These are phyloP conservation scores for Riptortus pedestris DNA, from an alignment of 1,140 invertebrate species.

Conservation along the genomic window DNA sequence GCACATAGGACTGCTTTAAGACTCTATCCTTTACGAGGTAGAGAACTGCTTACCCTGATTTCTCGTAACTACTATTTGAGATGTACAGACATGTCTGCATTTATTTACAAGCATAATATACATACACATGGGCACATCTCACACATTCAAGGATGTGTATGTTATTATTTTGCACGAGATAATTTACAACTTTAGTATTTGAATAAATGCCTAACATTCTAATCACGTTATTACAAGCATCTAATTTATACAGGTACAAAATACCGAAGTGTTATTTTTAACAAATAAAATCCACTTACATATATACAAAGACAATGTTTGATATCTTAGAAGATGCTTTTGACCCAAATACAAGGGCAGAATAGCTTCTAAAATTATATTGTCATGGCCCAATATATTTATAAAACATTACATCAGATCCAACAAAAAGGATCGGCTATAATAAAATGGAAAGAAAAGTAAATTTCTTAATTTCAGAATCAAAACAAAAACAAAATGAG, in stretches of 20 bases:
- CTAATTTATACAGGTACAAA: constrained; percentile 8
- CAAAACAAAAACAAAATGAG: background rate
- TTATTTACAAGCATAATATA: background rate
- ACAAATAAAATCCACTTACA: constrained; percentile 9
- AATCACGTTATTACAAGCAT: background rate
- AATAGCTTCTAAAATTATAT: constrained; percentile 12
- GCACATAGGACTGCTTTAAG: background rate
- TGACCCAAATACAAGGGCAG: background rate
- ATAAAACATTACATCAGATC: background rate
- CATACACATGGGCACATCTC: background rate
- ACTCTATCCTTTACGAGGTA: background rate
- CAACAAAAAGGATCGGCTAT: background rate
- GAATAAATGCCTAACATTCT: constrained; percentile 4
- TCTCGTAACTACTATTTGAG: background rate
- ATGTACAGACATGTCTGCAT: background rate
- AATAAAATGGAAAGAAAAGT: background rate
- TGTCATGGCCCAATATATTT: constrained; percentile 2
- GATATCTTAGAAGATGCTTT: background rate
- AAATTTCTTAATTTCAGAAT: background rate
- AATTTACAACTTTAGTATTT: background rate
- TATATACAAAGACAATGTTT: background rate
- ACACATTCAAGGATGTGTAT: background rate
- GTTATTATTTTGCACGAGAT: too few relatives aligned
- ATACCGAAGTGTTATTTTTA: constrained; percentile 11
- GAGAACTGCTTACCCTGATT: constrained; percentile 14